Evolutionary conservation across 2,888 invertebrate genomes (phyloP), one percentile per base, ranked within the genome.

Genomic region (Creontiades dilutus): DNA sequence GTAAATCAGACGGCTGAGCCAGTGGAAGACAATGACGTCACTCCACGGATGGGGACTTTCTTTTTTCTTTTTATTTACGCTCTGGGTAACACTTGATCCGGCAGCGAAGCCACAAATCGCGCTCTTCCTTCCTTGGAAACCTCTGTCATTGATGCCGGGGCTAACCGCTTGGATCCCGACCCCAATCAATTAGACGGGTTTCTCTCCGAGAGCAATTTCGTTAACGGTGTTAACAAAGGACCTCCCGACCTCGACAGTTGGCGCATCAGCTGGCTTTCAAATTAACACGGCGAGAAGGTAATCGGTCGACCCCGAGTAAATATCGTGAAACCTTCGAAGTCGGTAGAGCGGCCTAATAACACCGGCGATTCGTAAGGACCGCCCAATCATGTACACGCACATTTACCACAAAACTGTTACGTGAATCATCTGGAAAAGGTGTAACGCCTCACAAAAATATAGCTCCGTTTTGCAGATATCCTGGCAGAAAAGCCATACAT

Each of bases 11-110:
- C n/a, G 86, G 23, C 23, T 27, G 61, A 28, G 46, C 12, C 13
- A 23, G 28, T 37, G 37, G 75, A n/a, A 55, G 37, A 78, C 27
- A n/a, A 28, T 88, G 88, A 88, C 88, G 88, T 88, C 88, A 88
- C 52, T 28, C 16, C 37, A 19, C 5, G 9, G 28, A 52, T 28
- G 28, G 48, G 52, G 78, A 80, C 14, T 23, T 28, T 19, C 14
- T 13, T 81, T 47, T 52, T 55, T 82, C 16, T 28, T 80, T 46
- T 27, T 82, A 47, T 48, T 82, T 57, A 14, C 85, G 61, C 61
- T 85, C 85, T 1, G 82, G 12, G 14, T 48, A 52, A 52, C 57
- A 19, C 85, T 28, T 16, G 28, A 47, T 61, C 28, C 78, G 78
- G 14, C 11, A 46, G 48, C 37, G 85, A 85, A 85, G 85, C 85